phyloP scores from a whole-genome alignment of 2,888 invertebrate genomes.

The Salpingus planirostris region DNA sequence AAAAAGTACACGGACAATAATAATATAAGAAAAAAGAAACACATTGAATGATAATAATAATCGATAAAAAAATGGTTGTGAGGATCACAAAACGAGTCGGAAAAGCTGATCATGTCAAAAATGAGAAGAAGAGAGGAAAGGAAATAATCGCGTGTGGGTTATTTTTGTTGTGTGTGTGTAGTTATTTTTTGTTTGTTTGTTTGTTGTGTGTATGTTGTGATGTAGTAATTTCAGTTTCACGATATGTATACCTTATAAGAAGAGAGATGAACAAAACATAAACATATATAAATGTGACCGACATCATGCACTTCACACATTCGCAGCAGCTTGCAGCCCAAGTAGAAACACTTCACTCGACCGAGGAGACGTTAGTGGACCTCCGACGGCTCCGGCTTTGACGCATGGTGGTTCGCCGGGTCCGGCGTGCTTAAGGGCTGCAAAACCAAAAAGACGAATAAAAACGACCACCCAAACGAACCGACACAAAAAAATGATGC shows the following conservation, averaged over 20 bases:
- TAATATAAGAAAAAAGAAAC: no score
- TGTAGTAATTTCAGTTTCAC: conserved; percentile 21
- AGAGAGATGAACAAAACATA: conserved; percentile 14
- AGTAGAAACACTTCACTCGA: conserved; percentile 19
- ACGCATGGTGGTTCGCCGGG: conserved; percentile 72
- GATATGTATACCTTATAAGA: conserved; percentile 31
- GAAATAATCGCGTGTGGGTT: no score
- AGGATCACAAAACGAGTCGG: conserved; percentile 19
- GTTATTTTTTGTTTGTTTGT: no score
- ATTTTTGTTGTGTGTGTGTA: no score
- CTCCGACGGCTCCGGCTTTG: conserved; percentile 75
- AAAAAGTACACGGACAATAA: no score
- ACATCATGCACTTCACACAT: conserved; percentile 29
- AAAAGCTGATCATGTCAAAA: no score
- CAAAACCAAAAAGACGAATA: conserved; percentile 30
- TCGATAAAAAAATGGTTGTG: conserved; percentile 7
- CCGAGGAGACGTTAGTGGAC: conserved; percentile 54
- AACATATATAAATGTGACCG: conserved; percentile 22
- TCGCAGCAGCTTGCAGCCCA: conserved; percentile 27
- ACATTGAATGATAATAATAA: conserved; percentile 2
- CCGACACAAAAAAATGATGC: background rate
- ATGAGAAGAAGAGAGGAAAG: no score
- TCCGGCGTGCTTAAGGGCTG: conserved; percentile 78
- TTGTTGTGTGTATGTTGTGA: no score
- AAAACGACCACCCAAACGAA: background rate